Conservation (phyloP, 2,113 vertebrate species). For the Sturnira hondurensis region DNA sequence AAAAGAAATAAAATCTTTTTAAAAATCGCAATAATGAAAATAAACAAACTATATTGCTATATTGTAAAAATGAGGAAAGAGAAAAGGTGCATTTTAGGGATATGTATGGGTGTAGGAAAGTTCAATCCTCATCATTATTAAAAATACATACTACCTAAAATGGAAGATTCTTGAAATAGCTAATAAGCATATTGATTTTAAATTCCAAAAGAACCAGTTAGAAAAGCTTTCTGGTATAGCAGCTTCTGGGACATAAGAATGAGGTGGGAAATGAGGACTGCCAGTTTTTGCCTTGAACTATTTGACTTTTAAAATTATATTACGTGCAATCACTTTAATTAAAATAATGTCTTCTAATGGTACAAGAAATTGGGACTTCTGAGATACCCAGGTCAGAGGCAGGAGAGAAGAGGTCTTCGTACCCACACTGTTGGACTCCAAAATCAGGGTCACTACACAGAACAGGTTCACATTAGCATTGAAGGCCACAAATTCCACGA, state of each 20-base stretch:
- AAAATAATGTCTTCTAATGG: not conserved
- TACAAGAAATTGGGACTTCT: not conserved
- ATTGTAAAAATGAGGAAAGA: not conserved
- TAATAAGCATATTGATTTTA: not conserved
- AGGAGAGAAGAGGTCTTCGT: not conserved
- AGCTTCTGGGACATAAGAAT: not conserved
- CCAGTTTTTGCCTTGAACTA: not conserved
- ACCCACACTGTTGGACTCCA: conserved; percentile 71
- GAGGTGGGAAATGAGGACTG: not conserved
- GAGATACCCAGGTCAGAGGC: not conserved
- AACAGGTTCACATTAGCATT: conserved; percentile 74
- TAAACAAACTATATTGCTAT: not conserved
- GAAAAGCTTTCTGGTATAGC: not conserved
- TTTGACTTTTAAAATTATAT: not conserved
- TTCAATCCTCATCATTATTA: not conserved
- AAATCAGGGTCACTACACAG: conserved; percentile 58
- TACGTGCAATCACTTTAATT: not conserved
- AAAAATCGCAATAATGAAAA: not conserved
- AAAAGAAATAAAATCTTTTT: no score
- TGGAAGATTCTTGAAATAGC: not conserved
- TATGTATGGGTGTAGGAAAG: not conserved
- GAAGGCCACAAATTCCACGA: conserved; percentile 73
- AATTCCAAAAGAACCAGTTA: not conserved
- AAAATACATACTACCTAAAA: not conserved
- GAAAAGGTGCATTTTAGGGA: not conserved